Percentiles rank a stretch among this genome's conserved stretches.
Conservation (phyloP, 2,113 vertebrate species). For the Pedionomus torquatus region DNA sequence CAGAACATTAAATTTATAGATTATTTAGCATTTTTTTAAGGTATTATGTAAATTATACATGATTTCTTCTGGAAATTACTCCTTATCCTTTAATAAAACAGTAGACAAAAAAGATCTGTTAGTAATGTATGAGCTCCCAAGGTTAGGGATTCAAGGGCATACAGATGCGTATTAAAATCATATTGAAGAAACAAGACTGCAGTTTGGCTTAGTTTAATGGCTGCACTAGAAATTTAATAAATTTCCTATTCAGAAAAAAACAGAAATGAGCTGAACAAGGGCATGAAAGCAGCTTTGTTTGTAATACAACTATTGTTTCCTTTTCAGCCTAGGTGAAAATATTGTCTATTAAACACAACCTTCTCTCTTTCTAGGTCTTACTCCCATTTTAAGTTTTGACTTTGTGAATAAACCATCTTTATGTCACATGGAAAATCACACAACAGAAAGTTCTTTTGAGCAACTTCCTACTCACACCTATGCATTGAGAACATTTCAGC, state of each 20-base stretch:
- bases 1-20: slow-evolving; percentile 40
- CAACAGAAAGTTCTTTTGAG: neutral
- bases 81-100: neutral
- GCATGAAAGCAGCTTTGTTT: neutral
- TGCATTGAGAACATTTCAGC: neutral
- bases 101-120: neutral
- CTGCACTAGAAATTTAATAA: neutral
- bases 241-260: neutral
- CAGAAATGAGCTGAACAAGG: neutral
- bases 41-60: neutral
- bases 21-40: slow-evolving; percentile 62
- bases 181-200: neutral
- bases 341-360: neutral
- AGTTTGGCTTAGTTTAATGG: neutral
- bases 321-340: neutral
- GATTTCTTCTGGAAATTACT: neutral
- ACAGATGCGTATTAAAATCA: neutral
- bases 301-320: neutral
- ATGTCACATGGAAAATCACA: neutral
- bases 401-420: neutral
- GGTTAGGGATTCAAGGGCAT: neutral
- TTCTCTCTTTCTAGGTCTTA: neutral
- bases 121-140: neutral
- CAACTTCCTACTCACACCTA: neutral
- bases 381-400: neutral